A percentile compares a stretch with the other conserved stretches of the same genome.
Evolutionary conservation across 2,888 invertebrate species (phyloP).

Genomic region (Hirtodrosophila alboralis): DNA sequence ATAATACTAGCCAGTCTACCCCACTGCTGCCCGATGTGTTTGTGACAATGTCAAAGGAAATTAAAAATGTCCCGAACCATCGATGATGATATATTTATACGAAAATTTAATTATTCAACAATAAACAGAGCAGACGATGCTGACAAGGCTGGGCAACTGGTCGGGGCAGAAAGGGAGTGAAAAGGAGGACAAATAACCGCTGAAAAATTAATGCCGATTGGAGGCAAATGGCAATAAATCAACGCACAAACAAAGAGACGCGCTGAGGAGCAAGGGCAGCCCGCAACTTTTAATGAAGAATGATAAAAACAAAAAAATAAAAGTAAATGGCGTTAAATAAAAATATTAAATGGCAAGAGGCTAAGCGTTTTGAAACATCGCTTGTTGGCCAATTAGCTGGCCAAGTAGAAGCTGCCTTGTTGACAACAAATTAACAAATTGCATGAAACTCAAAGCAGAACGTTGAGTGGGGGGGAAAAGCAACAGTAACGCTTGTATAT

Average conservation of each 20-base stretch:
- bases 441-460: constrained; percentile 29
- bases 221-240: constrained; percentile 72
- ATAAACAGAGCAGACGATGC: constrained; percentile 58
- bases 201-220: constrained; percentile 75
- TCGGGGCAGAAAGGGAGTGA: background rate
- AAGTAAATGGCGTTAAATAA: constrained; percentile 66
- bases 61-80: constrained; percentile 56
- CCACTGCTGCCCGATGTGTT: constrained; percentile 1
- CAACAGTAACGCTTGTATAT: constrained; percentile 5
- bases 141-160: constrained; percentile 1
- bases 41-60: constrained; percentile 65
- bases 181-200: constrained; percentile 51
- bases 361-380: constrained; percentile 41
- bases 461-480: too few species aligned
- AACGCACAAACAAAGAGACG: constrained; percentile 56
- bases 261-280: background rate
- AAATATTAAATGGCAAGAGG: constrained; percentile 61
- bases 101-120: constrained; percentile 75
- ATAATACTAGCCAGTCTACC: constrained; percentile 9
- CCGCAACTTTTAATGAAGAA: constrained; percentile 68
- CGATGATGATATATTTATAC: constrained; percentile 74
- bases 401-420: constrained; percentile 35
- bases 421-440: constrained; percentile 76
- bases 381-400: constrained; percentile 43
- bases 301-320: too few species aligned